Conservation (phyloP, 2,113 vertebrate species). For the Chionis minor region DNA sequence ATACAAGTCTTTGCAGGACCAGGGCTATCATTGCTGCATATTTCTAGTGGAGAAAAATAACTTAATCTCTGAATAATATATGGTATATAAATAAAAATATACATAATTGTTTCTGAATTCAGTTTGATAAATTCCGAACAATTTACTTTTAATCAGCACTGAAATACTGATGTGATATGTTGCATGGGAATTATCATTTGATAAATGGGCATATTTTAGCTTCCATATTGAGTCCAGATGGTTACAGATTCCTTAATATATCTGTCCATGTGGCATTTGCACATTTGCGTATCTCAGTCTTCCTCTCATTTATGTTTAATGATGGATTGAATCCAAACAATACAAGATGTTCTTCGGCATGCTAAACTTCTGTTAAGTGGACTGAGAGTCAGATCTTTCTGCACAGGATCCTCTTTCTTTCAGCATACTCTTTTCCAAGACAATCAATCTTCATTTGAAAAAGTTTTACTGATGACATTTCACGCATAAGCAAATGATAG, state of each 20-base stretch:
- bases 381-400: constrained; percentile 32
- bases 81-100: neutral
- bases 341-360: constrained; percentile 77
- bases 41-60: neutral
- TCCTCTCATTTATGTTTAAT: constrained; percentile 74
- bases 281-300: constrained; percentile 65
- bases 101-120: neutral
- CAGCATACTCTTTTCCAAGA: neutral
- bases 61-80: neutral
- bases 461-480: neutral
- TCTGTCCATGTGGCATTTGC: constrained; percentile 69
- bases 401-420: neutral
- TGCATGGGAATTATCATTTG: constrained; percentile 65
- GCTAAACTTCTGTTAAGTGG: constrained; percentile 65
- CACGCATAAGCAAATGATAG: neutral
- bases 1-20: neutral
- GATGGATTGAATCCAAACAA: constrained; percentile 76
- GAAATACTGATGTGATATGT: constrained; percentile 63
- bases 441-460: constrained; percentile 5
- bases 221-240: constrained; percentile 77
- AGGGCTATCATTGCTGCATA: neutral
- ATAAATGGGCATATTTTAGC: constrained; percentile 69
- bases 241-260: constrained; percentile 70
- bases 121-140: constrained; percentile 47
- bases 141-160: constrained; percentile 59